Percentiles rank a stretch among this genome's conserved stretches.
Conservation (phyloP, 2,888 invertebrate species). For the Nomada ruficornis region DNA sequence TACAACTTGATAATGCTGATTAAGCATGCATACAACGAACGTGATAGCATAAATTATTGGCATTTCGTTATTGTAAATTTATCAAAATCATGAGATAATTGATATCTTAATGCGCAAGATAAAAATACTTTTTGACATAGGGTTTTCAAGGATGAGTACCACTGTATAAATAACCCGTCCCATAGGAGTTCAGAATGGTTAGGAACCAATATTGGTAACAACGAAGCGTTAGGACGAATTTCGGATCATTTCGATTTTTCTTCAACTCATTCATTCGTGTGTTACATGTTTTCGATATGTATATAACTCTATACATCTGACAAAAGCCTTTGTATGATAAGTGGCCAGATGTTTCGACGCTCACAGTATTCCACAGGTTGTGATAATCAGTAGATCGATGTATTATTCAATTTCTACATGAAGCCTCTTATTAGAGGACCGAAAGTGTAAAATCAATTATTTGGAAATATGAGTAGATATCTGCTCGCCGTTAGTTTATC, state of each 20-base stretch:
- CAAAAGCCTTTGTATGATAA: background rate
- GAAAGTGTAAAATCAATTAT: conserved; percentile 12
- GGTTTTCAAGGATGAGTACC: conserved; percentile 33
- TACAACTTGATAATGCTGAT: background rate
- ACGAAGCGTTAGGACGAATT: conserved; percentile 8
- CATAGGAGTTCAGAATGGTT: conserved; percentile 11
- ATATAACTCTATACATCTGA: background rate
- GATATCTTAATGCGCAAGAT: conserved; percentile 6
- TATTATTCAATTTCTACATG: conserved; percentile 31
- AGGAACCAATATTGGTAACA: conserved; percentile 29
- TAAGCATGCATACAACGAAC: background rate
- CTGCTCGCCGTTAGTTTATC: conserved; percentile 22
- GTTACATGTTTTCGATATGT: background rate
- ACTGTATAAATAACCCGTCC: conserved; percentile 27
- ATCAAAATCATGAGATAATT: background rate
- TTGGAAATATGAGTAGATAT: conserved; percentile 33
- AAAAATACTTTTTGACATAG: background rate
- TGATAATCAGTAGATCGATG: conserved; percentile 51
- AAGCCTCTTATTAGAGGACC: conserved; percentile 23
- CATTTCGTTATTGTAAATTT: background rate
- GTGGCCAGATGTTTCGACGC: conserved; percentile 4
- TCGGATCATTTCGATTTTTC: conserved; percentile 16
- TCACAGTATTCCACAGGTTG: conserved; percentile 66
- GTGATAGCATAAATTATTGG: background rate
- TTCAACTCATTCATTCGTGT: background rate